Conservation (phyloP, 2,888 invertebrate species). For the Salticus scenicus region DNA sequence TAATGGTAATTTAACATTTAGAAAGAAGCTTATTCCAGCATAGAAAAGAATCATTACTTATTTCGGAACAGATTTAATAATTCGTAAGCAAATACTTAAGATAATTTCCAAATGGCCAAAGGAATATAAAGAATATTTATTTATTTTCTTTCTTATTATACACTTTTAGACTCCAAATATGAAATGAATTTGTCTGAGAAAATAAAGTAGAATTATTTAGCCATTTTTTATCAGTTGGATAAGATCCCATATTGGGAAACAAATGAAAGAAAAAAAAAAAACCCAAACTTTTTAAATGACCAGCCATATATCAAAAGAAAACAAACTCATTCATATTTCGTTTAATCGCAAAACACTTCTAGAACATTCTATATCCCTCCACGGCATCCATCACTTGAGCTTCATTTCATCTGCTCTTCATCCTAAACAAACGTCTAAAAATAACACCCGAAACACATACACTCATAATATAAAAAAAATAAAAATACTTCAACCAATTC, state of each 20-base stretch:
- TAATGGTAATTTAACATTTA: no score
- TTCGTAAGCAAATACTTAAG: no score
- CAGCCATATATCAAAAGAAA: not conserved
- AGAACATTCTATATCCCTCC: not conserved
- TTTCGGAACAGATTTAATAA: no score
- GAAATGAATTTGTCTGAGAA: no score
- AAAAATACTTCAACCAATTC: not conserved
- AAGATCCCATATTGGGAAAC: not conserved
- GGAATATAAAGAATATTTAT: no score
- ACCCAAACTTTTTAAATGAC: not conserved
- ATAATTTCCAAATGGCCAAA: no score
- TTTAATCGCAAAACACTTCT: not conserved
- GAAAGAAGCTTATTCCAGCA: no score
- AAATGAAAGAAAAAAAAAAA: not conserved
- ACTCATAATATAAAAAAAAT: not conserved
- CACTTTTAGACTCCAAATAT: no score
- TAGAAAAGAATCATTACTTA: no score
- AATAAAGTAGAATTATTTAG: no score
- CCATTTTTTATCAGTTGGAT: not conserved
- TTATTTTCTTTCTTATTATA: no score
- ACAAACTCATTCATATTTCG: not conserved
- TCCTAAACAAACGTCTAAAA: slow-evolving; percentile 6
- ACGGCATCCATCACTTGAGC: slow-evolving; percentile 16
- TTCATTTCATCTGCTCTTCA: slow-evolving; percentile 4
- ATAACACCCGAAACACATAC: slow-evolving; percentile 1